A percentile compares a stretch with the other conserved stretches of the same genome.
Conservation (phyloP, 2,888 invertebrate genomes). For the Empis livida region DNA sequence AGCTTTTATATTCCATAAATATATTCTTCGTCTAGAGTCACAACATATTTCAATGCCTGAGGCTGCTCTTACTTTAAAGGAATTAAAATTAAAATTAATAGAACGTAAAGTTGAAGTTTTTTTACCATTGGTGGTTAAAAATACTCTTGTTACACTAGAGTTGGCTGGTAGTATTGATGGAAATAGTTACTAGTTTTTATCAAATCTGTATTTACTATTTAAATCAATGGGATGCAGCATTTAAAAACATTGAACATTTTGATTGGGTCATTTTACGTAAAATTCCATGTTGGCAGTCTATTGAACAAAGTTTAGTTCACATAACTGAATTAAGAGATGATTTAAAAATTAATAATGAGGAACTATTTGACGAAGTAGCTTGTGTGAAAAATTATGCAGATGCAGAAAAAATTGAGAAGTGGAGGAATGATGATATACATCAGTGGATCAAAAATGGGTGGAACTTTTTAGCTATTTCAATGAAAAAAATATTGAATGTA, state of each 20-base stretch:
- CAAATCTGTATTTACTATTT: slow-evolving; percentile 1
- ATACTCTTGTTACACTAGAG: slow-evolving; percentile 2
- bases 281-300: neutral
- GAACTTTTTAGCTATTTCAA: slow-evolving; percentile 6
- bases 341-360: slow-evolving; percentile 5
- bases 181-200: slow-evolving; percentile 4
- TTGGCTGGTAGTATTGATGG: slow-evolving; percentile 2
- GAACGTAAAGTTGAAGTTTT: neutral
- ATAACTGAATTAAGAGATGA: slow-evolving; percentile 5
- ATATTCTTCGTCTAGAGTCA: neutral
- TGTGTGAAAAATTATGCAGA: slow-evolving; percentile 5
- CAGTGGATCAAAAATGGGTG: slow-evolving; percentile 2
- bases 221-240: slow-evolving; percentile 4
- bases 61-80: neutral
- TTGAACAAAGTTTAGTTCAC: slow-evolving; percentile 2
- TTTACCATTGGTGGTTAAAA: slow-evolving; percentile 2
- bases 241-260: slow-evolving; percentile 5
- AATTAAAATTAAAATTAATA: slow-evolving; percentile 3
- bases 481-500: slow-evolving; percentile 1
- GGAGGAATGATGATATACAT: slow-evolving; percentile 1
- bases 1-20: neutral
- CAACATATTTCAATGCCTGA: slow-evolving; percentile 1
- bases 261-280: slow-evolving; percentile 5
- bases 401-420: slow-evolving; percentile 6
- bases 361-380: slow-evolving; percentile 8